Percentiles rank a stretch among this genome's conserved stretches.
Conservation (phyloP, 2,113 vertebrate species). For the Elaphurus davidianus region DNA sequence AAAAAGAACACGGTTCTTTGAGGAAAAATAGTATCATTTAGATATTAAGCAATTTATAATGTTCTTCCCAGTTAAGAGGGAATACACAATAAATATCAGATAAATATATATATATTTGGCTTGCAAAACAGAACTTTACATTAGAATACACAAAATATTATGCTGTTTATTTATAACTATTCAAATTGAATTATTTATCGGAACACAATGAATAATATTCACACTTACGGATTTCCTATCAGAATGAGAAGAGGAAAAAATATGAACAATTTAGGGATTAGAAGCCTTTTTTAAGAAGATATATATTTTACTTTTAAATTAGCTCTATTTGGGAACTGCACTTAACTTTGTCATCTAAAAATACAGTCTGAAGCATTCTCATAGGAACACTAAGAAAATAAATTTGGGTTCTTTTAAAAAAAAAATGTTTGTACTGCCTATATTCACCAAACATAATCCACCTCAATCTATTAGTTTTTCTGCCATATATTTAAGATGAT, state of each 20-base stretch:
- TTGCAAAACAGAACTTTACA: constrained; percentile 23
- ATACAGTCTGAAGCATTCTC: not conserved
- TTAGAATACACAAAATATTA: not conserved
- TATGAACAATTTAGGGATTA: not conserved
- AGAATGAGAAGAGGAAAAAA: not conserved
- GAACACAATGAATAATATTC: not conserved
- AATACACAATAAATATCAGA: constrained; percentile 32
- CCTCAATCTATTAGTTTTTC: not conserved
- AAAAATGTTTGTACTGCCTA: not conserved
- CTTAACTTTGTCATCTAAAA: not conserved
- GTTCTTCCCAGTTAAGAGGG: not conserved
- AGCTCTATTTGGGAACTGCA: not conserved
- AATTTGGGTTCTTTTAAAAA: not conserved
- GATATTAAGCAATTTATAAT: constrained; percentile 40
- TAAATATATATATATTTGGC: constrained; percentile 36
- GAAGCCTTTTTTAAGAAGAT: not conserved
- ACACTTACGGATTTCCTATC: not conserved
- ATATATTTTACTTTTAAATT: not conserved
- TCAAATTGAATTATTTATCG: constrained; percentile 22
- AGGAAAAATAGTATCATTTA: constrained; percentile 38
- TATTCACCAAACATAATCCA: not conserved
- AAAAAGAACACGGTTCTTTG: not conserved
- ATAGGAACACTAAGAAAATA: not conserved
- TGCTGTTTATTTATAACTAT: not conserved
- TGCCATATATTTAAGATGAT: not conserved